Evolutionary conservation across 2,113 vertebrate species (phyloP), one percentile per base, ranked within the genome.

Genomic region (Puma concolor): DNA sequence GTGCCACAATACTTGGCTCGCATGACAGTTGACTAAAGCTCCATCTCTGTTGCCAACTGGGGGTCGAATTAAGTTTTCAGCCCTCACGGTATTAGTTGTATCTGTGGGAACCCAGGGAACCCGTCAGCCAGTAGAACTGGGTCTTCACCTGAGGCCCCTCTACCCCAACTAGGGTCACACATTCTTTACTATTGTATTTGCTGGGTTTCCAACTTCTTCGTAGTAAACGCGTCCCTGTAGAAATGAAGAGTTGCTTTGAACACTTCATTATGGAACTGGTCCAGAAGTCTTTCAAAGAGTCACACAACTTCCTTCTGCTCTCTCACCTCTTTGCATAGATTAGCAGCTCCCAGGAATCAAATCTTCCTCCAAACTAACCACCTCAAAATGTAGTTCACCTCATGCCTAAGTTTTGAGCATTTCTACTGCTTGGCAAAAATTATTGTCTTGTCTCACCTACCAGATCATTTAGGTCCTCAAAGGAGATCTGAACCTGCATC

Each of bases 201-300:
- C 10, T 3, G 31, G 14, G 21, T 80, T 96, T 64, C 71, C 16
- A 88, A 7, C 13, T 67, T n/a, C 44, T 63, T 41, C 29, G 23
- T 21, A 71, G 27, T 12, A 13, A 84, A 8, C 2, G 66, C 7
- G 25, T 66, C 38, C 19, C 44, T 54, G 5, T 63, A 48, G 7
- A 94, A 94, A 94, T 71, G 5, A 94, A 91, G 23, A 17, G 36
- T n/a, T 67, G 16, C 60, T 84, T 76, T 92, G 23, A 95, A 69
- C 6, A 67, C 4, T 54, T 33, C 16, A 88, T 80, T 67, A n/a
- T 1, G 48, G 67, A 76, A 60, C 15, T 92, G 31, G 60, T 64
- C 2, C 50, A 80, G 13, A 76, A 0, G 33, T 12, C 69, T 96
- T 96, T 52, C 23, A 91, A 96, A 44, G 13, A 77, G 12, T 13